Conservation (phyloP, 2,888 invertebrate genomes). For the Dyspetes luteomarginatus region DNA sequence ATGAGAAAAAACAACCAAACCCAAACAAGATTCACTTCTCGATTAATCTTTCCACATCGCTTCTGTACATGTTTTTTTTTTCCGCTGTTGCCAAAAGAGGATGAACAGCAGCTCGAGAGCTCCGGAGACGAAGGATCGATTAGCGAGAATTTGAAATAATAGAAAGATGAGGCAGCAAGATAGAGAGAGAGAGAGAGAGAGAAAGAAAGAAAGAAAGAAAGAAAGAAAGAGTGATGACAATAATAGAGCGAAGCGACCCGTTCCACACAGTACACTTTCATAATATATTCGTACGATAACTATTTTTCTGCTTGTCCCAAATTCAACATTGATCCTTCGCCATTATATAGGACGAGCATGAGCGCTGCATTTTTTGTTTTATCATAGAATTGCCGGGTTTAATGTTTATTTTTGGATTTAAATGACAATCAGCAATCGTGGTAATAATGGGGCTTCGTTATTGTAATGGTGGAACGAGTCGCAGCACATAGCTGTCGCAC, state of each 20-base stretch:
- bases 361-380: not conserved
- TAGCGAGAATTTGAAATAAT: conserved; percentile 44
- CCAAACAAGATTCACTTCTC: no score
- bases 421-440: conserved; percentile 47
- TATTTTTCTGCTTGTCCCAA: not conserved
- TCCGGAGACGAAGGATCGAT: no score
- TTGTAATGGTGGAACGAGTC: conserved; percentile 71
- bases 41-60: no score
- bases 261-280: conserved; percentile 66
- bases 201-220: conserved; percentile 55
- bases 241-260: conserved; percentile 78
- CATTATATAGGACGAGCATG: not conserved
- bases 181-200: conserved; percentile 45
- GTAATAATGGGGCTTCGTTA: not conserved
- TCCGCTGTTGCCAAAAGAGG: no score
- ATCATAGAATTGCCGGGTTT: not conserved
- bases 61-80: no score
- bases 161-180: conserved; percentile 21
- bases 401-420: conserved; percentile 22
- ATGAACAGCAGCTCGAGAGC: no score
- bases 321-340: not conserved
- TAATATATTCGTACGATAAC: not conserved
- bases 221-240: conserved; percentile 74
- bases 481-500: conserved; percentile 73
- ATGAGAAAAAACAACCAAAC: no score